phyloP scores from a whole-genome alignment of 2,888 invertebrate species.

The Gryllus longicercus region DNA sequence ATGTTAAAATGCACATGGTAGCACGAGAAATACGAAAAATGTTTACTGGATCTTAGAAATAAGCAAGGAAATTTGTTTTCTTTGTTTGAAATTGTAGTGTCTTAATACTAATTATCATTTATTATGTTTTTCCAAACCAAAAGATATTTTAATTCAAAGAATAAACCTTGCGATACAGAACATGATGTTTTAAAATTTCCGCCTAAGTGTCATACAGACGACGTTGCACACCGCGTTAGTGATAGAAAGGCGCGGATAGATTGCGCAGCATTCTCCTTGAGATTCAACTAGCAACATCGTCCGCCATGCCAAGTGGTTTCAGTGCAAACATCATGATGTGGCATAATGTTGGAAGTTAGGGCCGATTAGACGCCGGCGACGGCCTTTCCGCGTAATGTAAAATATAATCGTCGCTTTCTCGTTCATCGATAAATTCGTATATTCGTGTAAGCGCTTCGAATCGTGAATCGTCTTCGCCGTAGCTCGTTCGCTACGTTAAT shows the following conservation, averaged over 20 bases:
- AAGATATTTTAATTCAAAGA: too few species aligned
- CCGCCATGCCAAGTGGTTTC: constrained; percentile 44
- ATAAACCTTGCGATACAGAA: too few species aligned
- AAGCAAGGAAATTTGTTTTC: too few species aligned
- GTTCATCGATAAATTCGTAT: constrained; percentile 35
- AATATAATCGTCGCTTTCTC: constrained; percentile 39
- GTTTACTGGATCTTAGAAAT: too few species aligned
- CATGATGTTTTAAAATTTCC: too few species aligned
- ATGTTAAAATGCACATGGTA: too few species aligned
- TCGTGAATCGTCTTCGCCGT: constrained; percentile 34
- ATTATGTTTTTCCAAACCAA: too few species aligned
- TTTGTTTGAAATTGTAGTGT: too few species aligned
- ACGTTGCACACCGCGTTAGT: too few species aligned
- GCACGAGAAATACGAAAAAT: too few species aligned
- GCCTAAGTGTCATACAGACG: too few species aligned
- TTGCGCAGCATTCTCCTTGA: constrained; percentile 33
- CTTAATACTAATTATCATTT: too few species aligned
- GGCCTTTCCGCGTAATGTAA: constrained; percentile 45
- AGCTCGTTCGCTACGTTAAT: constrained; percentile 37
- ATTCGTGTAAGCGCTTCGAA: constrained; percentile 34
- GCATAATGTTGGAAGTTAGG: constrained; percentile 46
- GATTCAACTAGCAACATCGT: constrained; percentile 35
- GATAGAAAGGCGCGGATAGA: constrained; percentile 26
- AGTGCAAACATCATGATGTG: constrained; percentile 51
- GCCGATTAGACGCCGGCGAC: constrained; percentile 37